phyloP scores from a whole-genome alignment of 2,888 invertebrate genomes.

The Atherix ibis region DNA sequence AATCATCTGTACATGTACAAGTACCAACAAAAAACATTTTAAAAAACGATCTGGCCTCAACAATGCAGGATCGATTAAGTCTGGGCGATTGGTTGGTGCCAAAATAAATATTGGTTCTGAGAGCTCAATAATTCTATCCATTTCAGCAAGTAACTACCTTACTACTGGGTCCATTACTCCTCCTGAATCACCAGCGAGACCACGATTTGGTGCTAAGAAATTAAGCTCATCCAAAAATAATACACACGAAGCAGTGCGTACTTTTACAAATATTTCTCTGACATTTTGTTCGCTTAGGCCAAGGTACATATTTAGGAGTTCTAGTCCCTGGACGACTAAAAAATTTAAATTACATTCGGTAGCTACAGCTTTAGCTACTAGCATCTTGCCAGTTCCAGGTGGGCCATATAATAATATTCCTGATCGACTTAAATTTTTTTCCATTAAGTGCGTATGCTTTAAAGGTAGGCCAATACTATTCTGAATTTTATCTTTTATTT shows the following conservation, averaged over 20 bases:
- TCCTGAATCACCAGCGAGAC: slow-evolving; percentile 61
- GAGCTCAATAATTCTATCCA: slow-evolving; percentile 58
- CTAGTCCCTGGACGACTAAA: slow-evolving; percentile 92
- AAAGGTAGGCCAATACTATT: slow-evolving; percentile 70
- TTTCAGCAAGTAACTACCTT: slow-evolving; percentile 78
- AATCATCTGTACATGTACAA: slow-evolving; percentile 56
- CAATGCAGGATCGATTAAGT: slow-evolving; percentile 85
- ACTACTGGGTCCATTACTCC: slow-evolving; percentile 97
- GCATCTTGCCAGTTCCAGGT: slow-evolving; percentile 87
- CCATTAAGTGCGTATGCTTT: slow-evolving; percentile 49
- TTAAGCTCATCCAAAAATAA: slow-evolving; percentile 96
- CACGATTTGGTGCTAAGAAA: slow-evolving; percentile 88
- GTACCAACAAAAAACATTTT: slow-evolving; percentile 90
- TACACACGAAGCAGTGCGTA: slow-evolving; percentile 79
- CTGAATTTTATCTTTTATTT: slow-evolving; percentile 79
- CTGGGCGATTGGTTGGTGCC: slow-evolving; percentile 94
- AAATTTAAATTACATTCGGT: slow-evolving; percentile 91
- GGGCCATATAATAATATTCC: slow-evolving; percentile 78
- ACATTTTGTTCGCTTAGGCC: slow-evolving; percentile 98
- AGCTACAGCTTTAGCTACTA: slow-evolving; percentile 93
- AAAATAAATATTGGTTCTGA: slow-evolving; percentile 45
- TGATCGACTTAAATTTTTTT: slow-evolving; percentile 36
- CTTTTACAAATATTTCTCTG: slow-evolving; percentile 84
- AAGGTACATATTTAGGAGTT: slow-evolving; percentile 96
- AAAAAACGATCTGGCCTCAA: slow-evolving; percentile 92